A percentile compares a stretch with the other conserved stretches of the same genome.
These are phyloP conservation scores for Acrocephalus arundinaceus DNA, from an alignment of 2,113 vertebrate genomes.

Conservation along the genomic window DNA sequence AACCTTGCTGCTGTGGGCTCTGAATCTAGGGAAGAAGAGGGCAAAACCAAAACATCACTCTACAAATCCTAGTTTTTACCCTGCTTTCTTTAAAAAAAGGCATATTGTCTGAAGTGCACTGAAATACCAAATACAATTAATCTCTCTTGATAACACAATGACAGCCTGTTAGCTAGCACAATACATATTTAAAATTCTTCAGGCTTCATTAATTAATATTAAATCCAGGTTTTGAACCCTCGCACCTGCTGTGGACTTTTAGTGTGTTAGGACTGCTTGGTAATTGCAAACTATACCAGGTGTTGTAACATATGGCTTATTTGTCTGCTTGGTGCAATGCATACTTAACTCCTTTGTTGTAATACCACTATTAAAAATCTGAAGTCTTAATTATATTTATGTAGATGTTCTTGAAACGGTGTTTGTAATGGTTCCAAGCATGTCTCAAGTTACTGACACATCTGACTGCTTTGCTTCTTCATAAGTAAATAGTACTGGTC, in stretches of 20 bases:
- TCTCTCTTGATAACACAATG: background rate
- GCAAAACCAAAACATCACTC: accelerated
- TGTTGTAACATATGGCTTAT: background rate
- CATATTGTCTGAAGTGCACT: background rate
- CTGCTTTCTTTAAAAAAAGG: background rate
- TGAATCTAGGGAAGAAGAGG: background rate
- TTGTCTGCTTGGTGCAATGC: background rate
- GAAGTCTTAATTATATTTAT: background rate
- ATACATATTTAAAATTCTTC: background rate
- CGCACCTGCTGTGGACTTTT: background rate
- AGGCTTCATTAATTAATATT: background rate
- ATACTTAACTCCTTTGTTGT: background rate
- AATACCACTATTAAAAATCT: background rate
- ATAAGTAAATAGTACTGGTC: background rate
- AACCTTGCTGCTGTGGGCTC: background rate
- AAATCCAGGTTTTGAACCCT: background rate
- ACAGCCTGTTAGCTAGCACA: background rate
- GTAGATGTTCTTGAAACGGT: background rate
- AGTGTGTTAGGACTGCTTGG: background rate
- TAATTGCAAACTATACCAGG: background rate
- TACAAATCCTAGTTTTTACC: background rate
- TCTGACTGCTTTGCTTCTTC: background rate
- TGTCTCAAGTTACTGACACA: background rate
- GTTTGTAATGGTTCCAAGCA: background rate
- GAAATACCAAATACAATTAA: background rate